Percentiles rank a stretch among this genome's conserved stretches.
Conservation (phyloP, 1,140 invertebrate species). For the Sitodiplosis mosellana region DNA sequence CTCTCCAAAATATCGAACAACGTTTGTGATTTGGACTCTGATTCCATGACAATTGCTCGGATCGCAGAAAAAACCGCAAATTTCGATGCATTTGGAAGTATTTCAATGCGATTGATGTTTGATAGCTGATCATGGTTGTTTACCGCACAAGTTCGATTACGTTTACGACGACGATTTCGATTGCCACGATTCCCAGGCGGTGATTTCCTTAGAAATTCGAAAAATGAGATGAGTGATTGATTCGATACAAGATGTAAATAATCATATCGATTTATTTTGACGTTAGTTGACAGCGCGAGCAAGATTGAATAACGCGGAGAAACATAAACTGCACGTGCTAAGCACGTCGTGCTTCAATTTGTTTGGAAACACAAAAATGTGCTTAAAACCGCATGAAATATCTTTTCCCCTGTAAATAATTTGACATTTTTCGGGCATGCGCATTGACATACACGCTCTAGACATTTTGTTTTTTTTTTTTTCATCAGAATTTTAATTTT, state of each 20-base stretch:
- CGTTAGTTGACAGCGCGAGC: not conserved
- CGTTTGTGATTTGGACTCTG: slow-evolving; percentile 19
- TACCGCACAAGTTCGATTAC: not conserved
- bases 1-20: slow-evolving; percentile 14
- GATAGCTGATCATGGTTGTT: slow-evolving; percentile 17
- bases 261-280: not conserved
- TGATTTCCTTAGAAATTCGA: not conserved
- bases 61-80: slow-evolving; percentile 24
- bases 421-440: too few species aligned
- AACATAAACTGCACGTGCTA: too few species aligned
- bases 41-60: slow-evolving; percentile 19
- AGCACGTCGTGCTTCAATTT: too few species aligned
- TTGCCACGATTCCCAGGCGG: not conserved
- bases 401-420: too few species aligned
- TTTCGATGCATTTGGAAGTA: slow-evolving; percentile 24
- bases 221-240: not conserved
- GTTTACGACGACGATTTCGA: not conserved
- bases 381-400: too few species aligned
- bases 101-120: slow-evolving; percentile 22
- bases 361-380: too few species aligned
- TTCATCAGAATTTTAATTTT: too few species aligned
- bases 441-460: not conserved
- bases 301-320: too few species aligned
- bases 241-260: too few species aligned
- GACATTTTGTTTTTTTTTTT: not conserved